Evolutionary conservation across 2,888 invertebrate species (phyloP).

Genomic region (Conops quadrifasciatus): DNA sequence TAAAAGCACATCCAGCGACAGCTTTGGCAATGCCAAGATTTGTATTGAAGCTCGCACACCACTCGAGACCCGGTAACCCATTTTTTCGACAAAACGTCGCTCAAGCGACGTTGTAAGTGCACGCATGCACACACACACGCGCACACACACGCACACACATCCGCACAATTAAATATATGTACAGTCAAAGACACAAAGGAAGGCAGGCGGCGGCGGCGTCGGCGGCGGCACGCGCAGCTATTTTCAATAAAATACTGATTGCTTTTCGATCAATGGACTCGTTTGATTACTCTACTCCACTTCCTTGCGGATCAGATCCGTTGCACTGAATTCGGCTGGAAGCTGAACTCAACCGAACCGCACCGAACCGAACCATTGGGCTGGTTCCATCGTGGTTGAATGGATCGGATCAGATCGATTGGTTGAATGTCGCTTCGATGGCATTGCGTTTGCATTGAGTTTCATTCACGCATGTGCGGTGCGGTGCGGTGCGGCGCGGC

Average conservation of each 20-base stretch:
- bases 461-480: slow-evolving; percentile 7
- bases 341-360: too few species aligned
- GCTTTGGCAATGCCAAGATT: slow-evolving; percentile 3
- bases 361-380: too few species aligned
- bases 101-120: not conserved
- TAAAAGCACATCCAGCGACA: slow-evolving; percentile 2
- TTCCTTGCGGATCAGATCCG: slow-evolving; percentile 21
- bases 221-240: not conserved
- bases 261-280: slow-evolving; percentile 20
- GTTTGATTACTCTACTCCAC: slow-evolving; percentile 12
- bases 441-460: too few species aligned
- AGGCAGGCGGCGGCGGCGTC: not conserved
- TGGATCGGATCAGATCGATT: not conserved
- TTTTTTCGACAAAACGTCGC: slow-evolving; percentile 9
- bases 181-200: not conserved
- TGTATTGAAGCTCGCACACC: not conserved
- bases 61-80: slow-evolving; percentile 5
- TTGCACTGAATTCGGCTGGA: slow-evolving; percentile 4
- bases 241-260: not conserved
- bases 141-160: slow-evolving; percentile 13
- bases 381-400: not conserved
- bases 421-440: not conserved
- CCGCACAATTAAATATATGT: slow-evolving; percentile 36
- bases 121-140: slow-evolving; percentile 13
- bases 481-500: too few species aligned